Base-by-base conservation (phyloP, 1,140 invertebrate species). In the Pectinophora gossypiella region DNA sequence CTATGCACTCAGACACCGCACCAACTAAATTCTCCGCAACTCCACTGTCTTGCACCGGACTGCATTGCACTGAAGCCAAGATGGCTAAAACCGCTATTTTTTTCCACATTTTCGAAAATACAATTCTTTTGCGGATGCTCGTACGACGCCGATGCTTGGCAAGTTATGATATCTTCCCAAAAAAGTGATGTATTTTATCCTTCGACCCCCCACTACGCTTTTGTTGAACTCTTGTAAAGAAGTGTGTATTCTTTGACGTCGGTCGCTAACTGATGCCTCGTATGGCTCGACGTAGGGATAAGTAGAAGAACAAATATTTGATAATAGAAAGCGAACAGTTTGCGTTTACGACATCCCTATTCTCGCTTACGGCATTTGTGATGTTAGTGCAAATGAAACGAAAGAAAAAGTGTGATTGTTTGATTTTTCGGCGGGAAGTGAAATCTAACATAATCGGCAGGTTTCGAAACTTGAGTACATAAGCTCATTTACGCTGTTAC, bases 381-480 rank as follows among this genome's bases (percentile, higher is more conserved):
- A 68, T 63, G 65, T 49, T 58, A 55, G 75, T 76, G 74, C 51
- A 81, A 83, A 85, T 85, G 73, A 81, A 79, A 83, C 64, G 82
- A 87, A 81, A 85, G 80, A 87, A 87, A 87, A 84, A 87, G 84
- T 87, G 75, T 55, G 71, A 79, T 77, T 82, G 68, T 85, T 83
- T 84, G 78, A 75, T 72, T 83, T 83, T 86, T 76, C 35, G 49
- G 18, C 19, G 36, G 10, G 7, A 16, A 18, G 36, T 40, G 36
- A 40, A 40, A 40, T 40, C 36, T 40, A 40, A 40, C 36, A 18
- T 40, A 15, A 40, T n/a, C n/a, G n/a, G n/a, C n/a, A n/a, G n/a
- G n/a, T n/a, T n/a, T n/a, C n/a, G n/a, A n/a, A n/a, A n/a, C n/a
- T n/a, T n/a, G n/a, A n/a, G n/a, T n/a, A n/a, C n/a, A n/a, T n/a